phyloP scores from a whole-genome alignment of 2,113 vertebrate genomes.

The Pagrus major region DNA sequence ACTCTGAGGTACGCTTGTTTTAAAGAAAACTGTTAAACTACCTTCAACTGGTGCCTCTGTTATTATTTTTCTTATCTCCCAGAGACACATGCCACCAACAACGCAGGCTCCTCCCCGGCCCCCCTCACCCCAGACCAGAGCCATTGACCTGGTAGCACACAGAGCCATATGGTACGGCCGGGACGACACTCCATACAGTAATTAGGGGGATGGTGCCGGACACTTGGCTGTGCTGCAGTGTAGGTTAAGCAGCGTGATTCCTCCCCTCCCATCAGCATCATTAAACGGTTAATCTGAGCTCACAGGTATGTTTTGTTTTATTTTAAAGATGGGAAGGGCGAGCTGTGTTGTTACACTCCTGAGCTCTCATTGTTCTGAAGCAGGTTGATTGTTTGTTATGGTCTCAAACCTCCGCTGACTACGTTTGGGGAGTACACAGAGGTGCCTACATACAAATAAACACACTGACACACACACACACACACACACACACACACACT shows the following conservation, averaged over 20 bases:
- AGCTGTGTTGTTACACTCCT: slow-evolving; percentile 22
- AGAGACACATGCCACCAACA: slow-evolving; percentile 59
- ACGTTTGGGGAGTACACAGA: slow-evolving; percentile 73
- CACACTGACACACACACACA: slow-evolving; percentile 40
- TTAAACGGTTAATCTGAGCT: neutral
- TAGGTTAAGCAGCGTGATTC: slow-evolving; percentile 42
- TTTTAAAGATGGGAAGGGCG: neutral
- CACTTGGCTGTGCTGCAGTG: slow-evolving; percentile 50
- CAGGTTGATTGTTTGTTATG: slow-evolving; percentile 70
- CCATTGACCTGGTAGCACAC: slow-evolving; percentile 72
- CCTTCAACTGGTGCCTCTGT: slow-evolving; percentile 60
- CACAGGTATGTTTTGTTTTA: slow-evolving; percentile 47
- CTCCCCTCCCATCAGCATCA: slow-evolving; percentile 18
- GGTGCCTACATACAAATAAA: slow-evolving; percentile 64
- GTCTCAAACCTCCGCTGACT: slow-evolving; percentile 30
- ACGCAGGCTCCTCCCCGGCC: slow-evolving; percentile 49
- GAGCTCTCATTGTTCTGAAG: slow-evolving; percentile 44
- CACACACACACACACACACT: slow-evolving; percentile 23
- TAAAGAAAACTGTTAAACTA: slow-evolving; percentile 16
- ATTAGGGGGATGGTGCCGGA: slow-evolving; percentile 72
- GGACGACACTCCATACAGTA: slow-evolving; percentile 62
- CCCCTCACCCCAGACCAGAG: slow-evolving; percentile 56
- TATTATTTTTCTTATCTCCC: slow-evolving; percentile 72
- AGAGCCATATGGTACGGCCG: slow-evolving; percentile 74
- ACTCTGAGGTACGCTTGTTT: slow-evolving; percentile 24